These are phyloP conservation scores for Sinotaia quadrata DNA, from an alignment of 2,888 invertebrate genomes.

Conservation along the genomic window DNA sequence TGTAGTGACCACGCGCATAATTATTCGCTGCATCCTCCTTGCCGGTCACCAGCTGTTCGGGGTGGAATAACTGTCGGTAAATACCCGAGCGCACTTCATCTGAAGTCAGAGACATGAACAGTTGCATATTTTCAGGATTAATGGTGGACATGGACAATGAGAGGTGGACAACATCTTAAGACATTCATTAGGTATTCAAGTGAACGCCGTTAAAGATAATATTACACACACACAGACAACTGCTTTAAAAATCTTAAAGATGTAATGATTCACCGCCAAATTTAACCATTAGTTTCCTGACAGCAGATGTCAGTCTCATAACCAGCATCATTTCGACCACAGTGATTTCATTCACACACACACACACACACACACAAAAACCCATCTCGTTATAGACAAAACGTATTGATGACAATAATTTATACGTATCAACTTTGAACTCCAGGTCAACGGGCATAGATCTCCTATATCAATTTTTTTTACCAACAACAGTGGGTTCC, in stretches of 20 bases:
- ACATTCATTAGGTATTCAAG: too few species aligned
- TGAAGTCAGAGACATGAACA: slow-evolving; percentile 12
- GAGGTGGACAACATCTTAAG: too few species aligned
- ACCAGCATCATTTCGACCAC: too few species aligned
- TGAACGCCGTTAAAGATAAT: too few species aligned
- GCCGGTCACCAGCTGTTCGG: slow-evolving; percentile 95
- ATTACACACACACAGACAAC: too few species aligned
- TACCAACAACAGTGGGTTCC: slow-evolving; percentile 31
- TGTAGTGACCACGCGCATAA: slow-evolving; percentile 97
- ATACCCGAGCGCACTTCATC: slow-evolving; percentile 73
- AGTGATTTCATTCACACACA: too few species aligned
- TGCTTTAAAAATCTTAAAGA: too few species aligned
- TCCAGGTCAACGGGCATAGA: neutral
- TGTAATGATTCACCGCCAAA: too few species aligned
- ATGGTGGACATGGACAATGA: too few species aligned
- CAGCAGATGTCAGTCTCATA: neutral
- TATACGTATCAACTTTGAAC: neutral
- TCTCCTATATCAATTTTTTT: neutral
- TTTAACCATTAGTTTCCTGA: too few species aligned
- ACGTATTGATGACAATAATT: neutral
- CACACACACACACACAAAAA: too few species aligned
- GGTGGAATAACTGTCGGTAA: slow-evolving; percentile 96
- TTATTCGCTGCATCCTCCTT: slow-evolving; percentile 98
- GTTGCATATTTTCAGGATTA: neutral
- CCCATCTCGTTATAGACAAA: too few species aligned